These are phyloP conservation scores for Coreoperca whiteheadi DNA, from an alignment of 2,113 vertebrate genomes.

Conservation along the genomic window DNA sequence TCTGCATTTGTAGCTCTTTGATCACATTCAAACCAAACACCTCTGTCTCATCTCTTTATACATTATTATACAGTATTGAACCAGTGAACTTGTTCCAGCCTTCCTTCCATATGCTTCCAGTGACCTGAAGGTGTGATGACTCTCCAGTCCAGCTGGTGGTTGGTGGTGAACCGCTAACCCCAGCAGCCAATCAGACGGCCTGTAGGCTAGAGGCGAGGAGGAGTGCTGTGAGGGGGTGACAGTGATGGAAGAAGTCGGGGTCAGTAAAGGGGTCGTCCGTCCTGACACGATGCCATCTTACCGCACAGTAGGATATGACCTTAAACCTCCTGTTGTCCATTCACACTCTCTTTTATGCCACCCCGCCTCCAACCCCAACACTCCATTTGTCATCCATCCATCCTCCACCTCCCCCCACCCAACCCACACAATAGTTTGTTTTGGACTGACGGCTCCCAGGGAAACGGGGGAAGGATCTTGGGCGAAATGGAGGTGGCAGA, in stretches of 20 bases:
- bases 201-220: neutral
- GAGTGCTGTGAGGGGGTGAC: constrained; percentile 3
- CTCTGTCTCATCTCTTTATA: constrained; percentile 4
- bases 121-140: constrained; percentile 60
- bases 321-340: constrained; percentile 64
- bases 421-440: constrained; percentile 49
- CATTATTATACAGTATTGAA: constrained; percentile 38
- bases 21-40: constrained; percentile 27
- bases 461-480: constrained; percentile 51
- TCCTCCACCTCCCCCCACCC: constrained; percentile 6
- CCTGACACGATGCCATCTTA: constrained; percentile 61
- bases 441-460: constrained; percentile 72
- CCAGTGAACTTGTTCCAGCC: constrained; percentile 41
- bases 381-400: constrained; percentile 54
- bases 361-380: constrained; percentile 31
- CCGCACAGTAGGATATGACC: constrained; percentile 57
- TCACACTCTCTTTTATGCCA: constrained; percentile 54
- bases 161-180: constrained; percentile 54
- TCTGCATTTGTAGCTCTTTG: constrained; percentile 18
- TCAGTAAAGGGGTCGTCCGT: constrained; percentile 43
- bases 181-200: constrained; percentile 53
- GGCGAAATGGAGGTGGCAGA: constrained; percentile 60
- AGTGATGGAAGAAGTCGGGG: constrained; percentile 61
- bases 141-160: constrained; percentile 41
- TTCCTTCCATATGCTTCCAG: constrained; percentile 63